Base-by-base conservation (phyloP, 2,888 invertebrate species). In the Chaitophorus viminalis region DNA sequence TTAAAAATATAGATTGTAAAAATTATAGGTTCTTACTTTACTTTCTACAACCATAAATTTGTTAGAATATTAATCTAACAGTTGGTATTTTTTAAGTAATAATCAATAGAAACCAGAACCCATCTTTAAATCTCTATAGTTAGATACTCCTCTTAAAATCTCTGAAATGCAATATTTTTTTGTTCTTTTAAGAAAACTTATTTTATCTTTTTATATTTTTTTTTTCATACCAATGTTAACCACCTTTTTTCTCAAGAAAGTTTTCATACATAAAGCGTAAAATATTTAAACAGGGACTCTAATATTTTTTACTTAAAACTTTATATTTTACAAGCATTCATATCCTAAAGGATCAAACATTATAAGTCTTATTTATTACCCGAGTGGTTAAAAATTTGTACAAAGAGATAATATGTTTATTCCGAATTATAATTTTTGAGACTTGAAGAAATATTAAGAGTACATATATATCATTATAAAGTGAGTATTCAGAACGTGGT, bases 281-380 rank as follows among this genome's bases (percentile, higher is more conserved):
- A 72, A 82, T 52, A 70, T 82, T 52, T 70, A n/a, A 25, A 31
- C 52, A 17, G n/a, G 5, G 31, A 21, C 68, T 68, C 29, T 33
- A 72, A 82, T 82, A 72, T 36, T 33, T 82, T 82, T 54, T 82
- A 72, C 72, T 82, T 72, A 52, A 72, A 82, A 82, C 52, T 52
- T 54, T 52, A 25, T 9, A 72, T 54, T 72, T 18, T 36, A 72
- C 82, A n/a, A 82, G 52, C 5, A 9, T 33, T 72, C 25, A n/a
- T 33, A 52, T 68, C 31, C 18, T 18, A 52, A 25, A 54, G 52
- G 33, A 72, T 72, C 33, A 72, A 72, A 72, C 46, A 72, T 52
- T 46, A 72, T 72, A 72, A 54, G n/a, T 54, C 52, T 9, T 54
- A 82, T 72, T 72, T 72, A 72, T 46, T 39, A 31, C 68, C 31